These are phyloP conservation scores for Caenorhabditis wallacei DNA, from an alignment of 2,888 invertebrate genomes.

Conservation along the genomic window DNA sequence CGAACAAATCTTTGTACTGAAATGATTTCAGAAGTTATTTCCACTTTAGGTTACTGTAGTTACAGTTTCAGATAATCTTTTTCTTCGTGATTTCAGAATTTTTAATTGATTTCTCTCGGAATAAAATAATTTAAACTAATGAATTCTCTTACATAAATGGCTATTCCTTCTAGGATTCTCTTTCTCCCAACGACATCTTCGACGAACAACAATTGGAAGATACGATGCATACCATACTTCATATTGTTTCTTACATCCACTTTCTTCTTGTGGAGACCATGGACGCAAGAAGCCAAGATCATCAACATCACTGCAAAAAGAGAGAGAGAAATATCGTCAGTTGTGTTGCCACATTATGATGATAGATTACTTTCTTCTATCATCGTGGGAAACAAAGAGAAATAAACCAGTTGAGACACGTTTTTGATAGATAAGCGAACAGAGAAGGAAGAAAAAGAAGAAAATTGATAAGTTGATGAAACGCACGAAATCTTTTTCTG, in stretches of 20 bases:
- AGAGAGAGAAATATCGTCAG: background rate
- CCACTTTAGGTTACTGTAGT: too few species aligned
- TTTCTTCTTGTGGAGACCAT: slow-evolving; percentile 61
- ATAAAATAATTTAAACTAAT: too few species aligned
- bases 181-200: slow-evolving; percentile 71
- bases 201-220: slow-evolving; percentile 65
- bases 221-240: slow-evolving; percentile 67
- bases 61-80: too few species aligned
- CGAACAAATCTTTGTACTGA: slow-evolving; percentile 74
- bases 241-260: slow-evolving; percentile 62
- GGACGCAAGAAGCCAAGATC: slow-evolving; percentile 73
- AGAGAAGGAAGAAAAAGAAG: slow-evolving; percentile 10
- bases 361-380: background rate
- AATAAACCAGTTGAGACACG: slow-evolving; percentile 34
- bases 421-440: slow-evolving; percentile 45
- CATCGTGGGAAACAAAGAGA: slow-evolving; percentile 17
- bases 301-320: slow-evolving; percentile 68
- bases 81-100: too few species aligned
- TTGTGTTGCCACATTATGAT: slow-evolving; percentile 2
- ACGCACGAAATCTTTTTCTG: slow-evolving; percentile 28
- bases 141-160: slow-evolving; percentile 56
- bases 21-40: slow-evolving; percentile 17
- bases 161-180: slow-evolving; percentile 67
- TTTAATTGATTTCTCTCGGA: too few species aligned
- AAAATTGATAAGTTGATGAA: background rate